Conservation (phyloP, 2,888 invertebrate genomes). For the Oscheius onirici region DNA sequence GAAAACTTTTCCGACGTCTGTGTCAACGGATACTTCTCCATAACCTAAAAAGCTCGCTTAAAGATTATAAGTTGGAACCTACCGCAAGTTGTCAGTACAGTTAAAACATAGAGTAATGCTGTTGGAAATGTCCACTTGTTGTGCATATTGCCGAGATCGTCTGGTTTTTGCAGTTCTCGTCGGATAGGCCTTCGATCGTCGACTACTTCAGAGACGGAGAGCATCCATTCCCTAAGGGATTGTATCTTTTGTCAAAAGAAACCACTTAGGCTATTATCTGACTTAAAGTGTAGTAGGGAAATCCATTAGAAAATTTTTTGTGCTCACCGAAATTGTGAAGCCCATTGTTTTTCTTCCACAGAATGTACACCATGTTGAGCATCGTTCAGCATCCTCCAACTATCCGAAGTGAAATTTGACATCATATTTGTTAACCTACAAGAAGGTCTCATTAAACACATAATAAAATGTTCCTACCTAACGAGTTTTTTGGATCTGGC, state of each 20-base stretch:
- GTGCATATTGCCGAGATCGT: slow-evolving; percentile 66
- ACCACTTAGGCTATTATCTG: too few species aligned
- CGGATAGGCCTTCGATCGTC: slow-evolving; percentile 69
- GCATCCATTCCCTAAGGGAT: slow-evolving; percentile 66
- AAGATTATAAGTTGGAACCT: not conserved
- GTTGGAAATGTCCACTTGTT: slow-evolving; percentile 72
- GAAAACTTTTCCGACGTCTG: slow-evolving; percentile 71
- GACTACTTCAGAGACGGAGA: slow-evolving; percentile 63
- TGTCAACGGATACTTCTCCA: slow-evolving; percentile 71
- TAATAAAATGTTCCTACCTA: slow-evolving; percentile 38
- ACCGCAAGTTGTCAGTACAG: slow-evolving; percentile 72
- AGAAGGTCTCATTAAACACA: not conserved
- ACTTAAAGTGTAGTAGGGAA: too few species aligned
- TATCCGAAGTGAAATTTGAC: slow-evolving; percentile 67
- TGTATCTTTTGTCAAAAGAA: too few species aligned
- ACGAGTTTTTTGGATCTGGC: slow-evolving; percentile 57
- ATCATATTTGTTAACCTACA: slow-evolving; percentile 66
- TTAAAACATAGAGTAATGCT: slow-evolving; percentile 70
- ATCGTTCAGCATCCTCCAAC: slow-evolving; percentile 64
- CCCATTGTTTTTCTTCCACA: slow-evolving; percentile 64
- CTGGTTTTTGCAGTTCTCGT: slow-evolving; percentile 62
- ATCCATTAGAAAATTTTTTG: not conserved
- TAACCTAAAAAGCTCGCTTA: slow-evolving; percentile 67
- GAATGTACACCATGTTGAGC: slow-evolving; percentile 63
- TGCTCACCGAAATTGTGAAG: slow-evolving; percentile 55